Percentiles rank a stretch among this genome's conserved stretches.
Conservation (phyloP, 2,113 vertebrate genomes). For the Mesoclemmys tuberculata region DNA sequence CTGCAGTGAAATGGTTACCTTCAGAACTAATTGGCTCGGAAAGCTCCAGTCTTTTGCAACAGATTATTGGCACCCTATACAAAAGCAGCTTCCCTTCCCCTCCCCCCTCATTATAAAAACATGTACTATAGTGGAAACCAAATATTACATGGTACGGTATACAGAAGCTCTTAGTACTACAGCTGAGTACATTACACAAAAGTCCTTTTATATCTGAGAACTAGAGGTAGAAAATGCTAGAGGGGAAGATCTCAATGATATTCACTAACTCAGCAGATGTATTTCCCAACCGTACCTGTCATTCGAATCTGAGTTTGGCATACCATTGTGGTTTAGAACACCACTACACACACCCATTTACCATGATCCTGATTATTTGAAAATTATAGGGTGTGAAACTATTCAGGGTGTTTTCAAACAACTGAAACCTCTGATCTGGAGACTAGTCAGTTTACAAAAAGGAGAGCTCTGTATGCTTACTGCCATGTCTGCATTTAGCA, state of each 20-base stretch:
- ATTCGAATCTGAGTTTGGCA: background rate
- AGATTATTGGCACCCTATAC: constrained; percentile 70
- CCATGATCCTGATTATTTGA: background rate
- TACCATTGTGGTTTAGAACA: background rate
- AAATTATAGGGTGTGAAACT: background rate
- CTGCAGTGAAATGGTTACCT: constrained; percentile 63
- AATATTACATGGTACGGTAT: constrained; percentile 58
- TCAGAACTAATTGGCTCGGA: constrained; percentile 53
- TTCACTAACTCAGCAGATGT: background rate
- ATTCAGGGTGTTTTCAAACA: background rate
- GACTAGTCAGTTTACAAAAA: background rate
- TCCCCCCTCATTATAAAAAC: constrained; percentile 69
- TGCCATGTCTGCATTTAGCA: accelerated
- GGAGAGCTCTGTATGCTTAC: accelerated
- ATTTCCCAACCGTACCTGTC: background rate
- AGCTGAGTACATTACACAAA: constrained; percentile 26
- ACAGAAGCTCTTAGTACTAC: constrained; percentile 19
- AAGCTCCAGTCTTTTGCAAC: constrained; percentile 56
- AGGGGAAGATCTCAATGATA: background rate
- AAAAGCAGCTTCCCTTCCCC: constrained; percentile 68
- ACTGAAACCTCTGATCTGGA: background rate
- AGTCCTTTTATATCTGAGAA: constrained; percentile 56
- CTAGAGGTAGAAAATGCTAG: constrained; percentile 55
- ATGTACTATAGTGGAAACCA: constrained; percentile 64
- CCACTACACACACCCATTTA: background rate